Conservation (phyloP, 2,888 invertebrate species). For the Drosophila tanythrix region DNA sequence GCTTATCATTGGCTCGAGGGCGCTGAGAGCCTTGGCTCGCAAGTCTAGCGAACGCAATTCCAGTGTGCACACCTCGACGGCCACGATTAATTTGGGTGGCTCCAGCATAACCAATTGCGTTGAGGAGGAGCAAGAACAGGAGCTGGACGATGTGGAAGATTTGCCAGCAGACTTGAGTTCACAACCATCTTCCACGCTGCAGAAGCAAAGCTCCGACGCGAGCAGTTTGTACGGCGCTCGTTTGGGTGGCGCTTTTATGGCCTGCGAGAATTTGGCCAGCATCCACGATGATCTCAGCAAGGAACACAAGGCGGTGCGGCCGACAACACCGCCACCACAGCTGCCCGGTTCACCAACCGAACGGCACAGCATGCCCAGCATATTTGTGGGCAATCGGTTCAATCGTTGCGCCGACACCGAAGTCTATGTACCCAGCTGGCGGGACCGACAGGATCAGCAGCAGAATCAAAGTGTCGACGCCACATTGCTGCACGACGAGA, state of each 20-base stretch:
- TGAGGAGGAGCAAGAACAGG: constrained; percentile 46
- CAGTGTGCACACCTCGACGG: constrained; percentile 85
- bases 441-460: constrained; percentile 77
- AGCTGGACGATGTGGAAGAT: constrained; percentile 1
- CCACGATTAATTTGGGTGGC: constrained; percentile 84
- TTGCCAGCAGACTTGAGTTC: not conserved
- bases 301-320: constrained; percentile 40
- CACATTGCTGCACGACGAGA: constrained; percentile 47
- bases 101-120: constrained; percentile 62
- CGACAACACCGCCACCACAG: constrained; percentile 31
- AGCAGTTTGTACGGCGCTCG: constrained; percentile 70
- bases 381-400: constrained; percentile 87
- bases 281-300: constrained; percentile 85
- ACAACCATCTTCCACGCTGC: constrained; percentile 38
- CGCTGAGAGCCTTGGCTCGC: constrained; percentile 79
- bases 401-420: constrained; percentile 86
- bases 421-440: constrained; percentile 86
- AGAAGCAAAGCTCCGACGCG: constrained; percentile 87
- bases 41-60: constrained; percentile 78
- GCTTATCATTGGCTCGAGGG: constrained; percentile 83
- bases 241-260: constrained; percentile 86
- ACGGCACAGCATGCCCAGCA: constrained; percentile 89
- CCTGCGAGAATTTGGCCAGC: constrained; percentile 88
- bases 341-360: constrained; percentile 58
- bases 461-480: constrained; percentile 79